Conservation (phyloP, 2,797 vertebrate species). For the Uromys caudimaculatus region DNA sequence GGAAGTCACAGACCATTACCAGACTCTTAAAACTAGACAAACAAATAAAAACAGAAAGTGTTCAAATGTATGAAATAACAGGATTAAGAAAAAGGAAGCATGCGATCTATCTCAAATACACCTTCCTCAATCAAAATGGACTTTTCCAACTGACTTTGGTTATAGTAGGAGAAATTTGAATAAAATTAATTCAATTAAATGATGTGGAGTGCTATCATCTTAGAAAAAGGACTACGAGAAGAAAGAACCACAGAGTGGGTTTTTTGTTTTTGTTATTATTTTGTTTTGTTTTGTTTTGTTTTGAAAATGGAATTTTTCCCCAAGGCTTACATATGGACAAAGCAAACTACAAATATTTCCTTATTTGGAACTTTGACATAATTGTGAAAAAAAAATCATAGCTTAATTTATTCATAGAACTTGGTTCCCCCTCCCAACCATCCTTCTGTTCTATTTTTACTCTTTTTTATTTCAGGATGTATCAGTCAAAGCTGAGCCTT, state of each 20-base stretch:
- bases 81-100: not conserved
- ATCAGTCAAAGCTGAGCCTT: not conserved
- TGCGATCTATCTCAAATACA: not conserved
- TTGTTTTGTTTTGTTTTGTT: not conserved
- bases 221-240: not conserved
- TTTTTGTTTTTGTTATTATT: not conserved
- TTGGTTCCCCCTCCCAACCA: not conserved
- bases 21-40: not conserved
- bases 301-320: conserved; percentile 3
- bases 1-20: not conserved
- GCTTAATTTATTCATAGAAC: conserved; percentile 32
- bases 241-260: not conserved
- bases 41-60: not conserved
- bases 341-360: not conserved
- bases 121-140: not conserved
- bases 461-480: not conserved
- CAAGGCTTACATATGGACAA: not conserved
- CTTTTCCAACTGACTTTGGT: not conserved
- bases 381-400: not conserved
- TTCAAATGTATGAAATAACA: not conserved
- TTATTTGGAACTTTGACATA: not conserved
- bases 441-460: conserved; percentile 17
- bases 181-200: conserved; percentile 37
- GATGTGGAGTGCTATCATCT: not conserved
- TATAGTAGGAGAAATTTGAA: not conserved